A percentile compares a stretch with the other conserved stretches of the same genome.
phyloP scores from a whole-genome alignment of 2,113 vertebrate species.

The Dipodomys merriami region DNA sequence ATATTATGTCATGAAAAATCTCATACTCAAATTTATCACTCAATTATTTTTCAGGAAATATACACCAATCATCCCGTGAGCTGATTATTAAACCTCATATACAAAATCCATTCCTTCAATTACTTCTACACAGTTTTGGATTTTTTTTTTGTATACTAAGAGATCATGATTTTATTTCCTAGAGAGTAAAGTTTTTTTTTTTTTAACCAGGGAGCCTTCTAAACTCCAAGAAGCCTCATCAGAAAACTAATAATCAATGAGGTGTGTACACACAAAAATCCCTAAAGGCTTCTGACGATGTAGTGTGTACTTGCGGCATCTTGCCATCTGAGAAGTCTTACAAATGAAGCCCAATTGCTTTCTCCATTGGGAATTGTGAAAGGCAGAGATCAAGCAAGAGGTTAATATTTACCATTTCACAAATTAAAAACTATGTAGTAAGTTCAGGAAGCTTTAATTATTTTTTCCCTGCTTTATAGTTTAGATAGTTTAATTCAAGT shows the following conservation, averaged over 20 bases:
- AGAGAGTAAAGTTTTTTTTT: slow-evolving; percentile 45
- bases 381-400: slow-evolving; percentile 66
- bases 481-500: slow-evolving; percentile 65
- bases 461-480: slow-evolving; percentile 52
- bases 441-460: slow-evolving; percentile 70
- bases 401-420: slow-evolving; percentile 70
- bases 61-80: neutral
- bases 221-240: slow-evolving; percentile 51
- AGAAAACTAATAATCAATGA: slow-evolving; percentile 71
- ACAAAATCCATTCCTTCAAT: slow-evolving; percentile 40
- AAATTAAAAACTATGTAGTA: slow-evolving; percentile 68
- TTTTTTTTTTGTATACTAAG: slow-evolving; percentile 4
- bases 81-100: neutral
- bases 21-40: neutral
- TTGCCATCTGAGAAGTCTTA: slow-evolving; percentile 60
- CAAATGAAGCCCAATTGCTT: slow-evolving; percentile 13
- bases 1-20: neutral
- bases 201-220: neutral
- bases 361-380: slow-evolving; percentile 52
- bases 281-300: slow-evolving; percentile 57
- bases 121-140: neutral
- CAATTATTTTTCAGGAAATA: slow-evolving; percentile 7
- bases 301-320: slow-evolving; percentile 15
- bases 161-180: neutral
- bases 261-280: slow-evolving; percentile 38